phyloP scores from a whole-genome alignment of 2,797 vertebrate species.

The Gila robusta region DNA sequence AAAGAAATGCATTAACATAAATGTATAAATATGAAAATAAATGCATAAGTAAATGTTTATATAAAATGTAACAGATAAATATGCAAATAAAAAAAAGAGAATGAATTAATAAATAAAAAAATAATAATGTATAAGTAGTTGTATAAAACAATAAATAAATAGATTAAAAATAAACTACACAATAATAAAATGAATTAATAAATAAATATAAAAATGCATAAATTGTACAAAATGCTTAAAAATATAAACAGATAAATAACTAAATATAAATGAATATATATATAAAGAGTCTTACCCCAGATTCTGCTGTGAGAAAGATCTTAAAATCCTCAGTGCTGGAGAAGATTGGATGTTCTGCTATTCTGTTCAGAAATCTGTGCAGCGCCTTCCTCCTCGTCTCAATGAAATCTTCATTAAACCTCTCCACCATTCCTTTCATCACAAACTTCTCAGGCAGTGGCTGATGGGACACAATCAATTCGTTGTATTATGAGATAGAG shows the following conservation, averaged over 20 bases:
- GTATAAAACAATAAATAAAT: background rate
- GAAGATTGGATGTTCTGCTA: constrained; percentile 92
- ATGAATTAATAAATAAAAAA: background rate
- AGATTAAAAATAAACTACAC: background rate
- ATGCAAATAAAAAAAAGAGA: background rate
- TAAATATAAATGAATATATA: background rate
- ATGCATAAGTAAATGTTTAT: background rate
- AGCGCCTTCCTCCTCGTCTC: constrained; percentile 91
- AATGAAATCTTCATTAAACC: constrained; percentile 94
- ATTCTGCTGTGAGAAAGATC: constrained; percentile 91
- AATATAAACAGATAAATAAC: background rate
- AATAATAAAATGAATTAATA: background rate
- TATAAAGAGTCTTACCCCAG: constrained; percentile 75
- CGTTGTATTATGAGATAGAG: background rate
- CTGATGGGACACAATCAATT: constrained; percentile 69
- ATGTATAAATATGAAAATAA: background rate
- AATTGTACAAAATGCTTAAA: background rate
- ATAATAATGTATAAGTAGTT: background rate
- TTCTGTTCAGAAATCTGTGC: constrained; percentile 90
- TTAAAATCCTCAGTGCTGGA: constrained; percentile 91
- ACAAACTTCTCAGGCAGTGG: constrained; percentile 98
- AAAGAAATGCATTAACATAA: background rate
- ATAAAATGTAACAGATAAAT: background rate
- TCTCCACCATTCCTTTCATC: constrained; percentile 95
- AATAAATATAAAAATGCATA: background rate